Base-by-base conservation (phyloP, 2,113 vertebrate species). In the Ammodytes dubius region DNA sequence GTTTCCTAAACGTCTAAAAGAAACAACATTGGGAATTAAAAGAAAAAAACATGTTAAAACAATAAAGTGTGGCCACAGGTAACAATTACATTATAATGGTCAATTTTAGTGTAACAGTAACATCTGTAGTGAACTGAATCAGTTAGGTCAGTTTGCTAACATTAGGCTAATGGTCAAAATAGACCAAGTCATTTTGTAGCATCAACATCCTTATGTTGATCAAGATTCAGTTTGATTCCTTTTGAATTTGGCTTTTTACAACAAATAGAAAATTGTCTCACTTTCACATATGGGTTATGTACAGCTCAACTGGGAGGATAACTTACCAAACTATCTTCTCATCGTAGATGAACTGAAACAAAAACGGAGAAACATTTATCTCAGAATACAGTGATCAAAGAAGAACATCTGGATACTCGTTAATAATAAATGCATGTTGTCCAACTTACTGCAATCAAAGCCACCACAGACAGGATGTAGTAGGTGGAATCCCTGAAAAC, bases 271-370 rank as follows among this genome's bases (percentile, higher is more conserved):
- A 12, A 10, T 10, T 8, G 50, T 45, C 9, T 35, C 1, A 2
- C 11, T 54, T 6, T 10, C 4, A 42, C 15, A 12, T 7, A 17
- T 12, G 8, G 8, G 50, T 19, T 45, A 17, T 43, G 17, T 37
- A 66, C 14, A 43, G 8, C 8, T 13, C 1, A 68, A 59, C 12
- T 45, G 7, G 11, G 69, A 1, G 3, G 59, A 11, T 4, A 87
- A 95, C 98, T 98, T 95, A 99, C 98, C 98, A 99, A 69, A 96
- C 95, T 79, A 99, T 99, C 94, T 97, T 95, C 83, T 95, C 98
- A 76, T 99, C 98, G 19, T 98, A 97, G 92, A 99, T 99, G 90
- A 99, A 99, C 98, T 99, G 90, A 59, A 90, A 88, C 50, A 40
- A 0, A 35, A 0, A 66, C 42, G 13, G 4, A 27, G 0, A 49